A percentile compares a stretch with the other conserved stretches of the same genome.
These are phyloP conservation scores for Mus pahari DNA, from an alignment of 2,113 vertebrate species.

Conservation along the genomic window DNA sequence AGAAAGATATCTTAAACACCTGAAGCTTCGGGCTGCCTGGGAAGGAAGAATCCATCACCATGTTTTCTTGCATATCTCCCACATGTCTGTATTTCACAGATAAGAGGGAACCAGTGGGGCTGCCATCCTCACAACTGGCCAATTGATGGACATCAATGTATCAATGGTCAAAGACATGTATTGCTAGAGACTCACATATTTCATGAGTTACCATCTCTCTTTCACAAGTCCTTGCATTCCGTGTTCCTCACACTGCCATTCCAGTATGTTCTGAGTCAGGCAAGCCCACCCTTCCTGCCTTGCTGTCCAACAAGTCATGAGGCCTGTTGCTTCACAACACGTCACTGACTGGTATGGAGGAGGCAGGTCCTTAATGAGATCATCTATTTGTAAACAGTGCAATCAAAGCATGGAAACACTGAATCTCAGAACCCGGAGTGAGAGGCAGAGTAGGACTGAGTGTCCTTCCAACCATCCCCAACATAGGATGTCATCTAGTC, in stretches of 20 bases:
- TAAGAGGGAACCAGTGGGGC: neutral
- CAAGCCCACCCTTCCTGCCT: neutral
- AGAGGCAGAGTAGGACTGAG: neutral
- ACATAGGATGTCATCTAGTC: neutral
- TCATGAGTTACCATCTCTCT: neutral
- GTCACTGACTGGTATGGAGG: neutral
- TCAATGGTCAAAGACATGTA: neutral
- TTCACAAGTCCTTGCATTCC: neutral
- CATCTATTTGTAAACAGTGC: slow-evolving; percentile 75
- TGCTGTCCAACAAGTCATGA: neutral
- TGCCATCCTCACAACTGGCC: neutral
- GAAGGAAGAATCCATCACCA: neutral
- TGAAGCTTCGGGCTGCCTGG: neutral
- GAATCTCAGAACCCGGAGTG: neutral
- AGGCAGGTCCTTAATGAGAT: neutral
- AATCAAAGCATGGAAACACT: neutral
- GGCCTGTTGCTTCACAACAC: neutral
- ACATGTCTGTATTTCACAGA: neutral
- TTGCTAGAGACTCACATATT: neutral
- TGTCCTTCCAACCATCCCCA: neutral
- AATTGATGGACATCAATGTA: rapidly evolving
- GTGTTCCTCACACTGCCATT: neutral
- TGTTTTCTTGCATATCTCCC: neutral
- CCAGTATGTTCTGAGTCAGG: slow-evolving; percentile 34
- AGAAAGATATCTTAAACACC: neutral